Evolutionary conservation across 2,113 vertebrate species (phyloP).

Genomic region (Phalacrocorax carbo): DNA sequence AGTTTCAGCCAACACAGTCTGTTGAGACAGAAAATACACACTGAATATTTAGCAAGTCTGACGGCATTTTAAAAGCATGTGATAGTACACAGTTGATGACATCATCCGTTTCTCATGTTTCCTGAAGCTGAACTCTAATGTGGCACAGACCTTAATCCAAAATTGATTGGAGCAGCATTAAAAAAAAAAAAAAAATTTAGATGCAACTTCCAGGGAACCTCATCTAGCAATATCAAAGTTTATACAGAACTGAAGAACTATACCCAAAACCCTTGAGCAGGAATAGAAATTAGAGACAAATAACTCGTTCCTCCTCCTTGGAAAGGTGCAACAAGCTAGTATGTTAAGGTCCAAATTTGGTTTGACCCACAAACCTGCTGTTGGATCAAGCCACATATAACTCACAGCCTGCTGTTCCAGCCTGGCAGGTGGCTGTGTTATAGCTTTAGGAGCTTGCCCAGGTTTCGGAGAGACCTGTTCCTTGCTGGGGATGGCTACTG

Average conservation of each 20-base stretch:
- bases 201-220: not conserved
- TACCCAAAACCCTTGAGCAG: not conserved
- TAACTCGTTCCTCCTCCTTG: not conserved
- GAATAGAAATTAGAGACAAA: not conserved
- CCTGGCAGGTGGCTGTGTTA: not conserved
- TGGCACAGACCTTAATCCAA: not conserved
- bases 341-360: not conserved
- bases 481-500: not conserved
- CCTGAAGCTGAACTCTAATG: not conserved
- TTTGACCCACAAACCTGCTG: not conserved
- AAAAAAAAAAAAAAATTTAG: not conserved
- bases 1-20: conserved; percentile 57
- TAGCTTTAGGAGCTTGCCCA: not conserved
- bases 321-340: not conserved
- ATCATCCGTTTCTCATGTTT: not conserved
- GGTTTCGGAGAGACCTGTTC: not conserved
- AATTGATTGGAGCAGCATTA: not conserved
- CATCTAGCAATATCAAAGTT: not conserved
- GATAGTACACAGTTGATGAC: conserved; percentile 26
- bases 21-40: conserved; percentile 44
- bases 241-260: not conserved
- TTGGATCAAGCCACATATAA: fast-evolving
- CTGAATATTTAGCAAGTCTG: conserved; percentile 59
- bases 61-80: conserved; percentile 30
- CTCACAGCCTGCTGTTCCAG: not conserved